A percentile compares a stretch with the other conserved stretches of the same genome.
These are phyloP conservation scores for Ostrea edulis DNA, from an alignment of 1,140 invertebrate species.

Conservation along the genomic window DNA sequence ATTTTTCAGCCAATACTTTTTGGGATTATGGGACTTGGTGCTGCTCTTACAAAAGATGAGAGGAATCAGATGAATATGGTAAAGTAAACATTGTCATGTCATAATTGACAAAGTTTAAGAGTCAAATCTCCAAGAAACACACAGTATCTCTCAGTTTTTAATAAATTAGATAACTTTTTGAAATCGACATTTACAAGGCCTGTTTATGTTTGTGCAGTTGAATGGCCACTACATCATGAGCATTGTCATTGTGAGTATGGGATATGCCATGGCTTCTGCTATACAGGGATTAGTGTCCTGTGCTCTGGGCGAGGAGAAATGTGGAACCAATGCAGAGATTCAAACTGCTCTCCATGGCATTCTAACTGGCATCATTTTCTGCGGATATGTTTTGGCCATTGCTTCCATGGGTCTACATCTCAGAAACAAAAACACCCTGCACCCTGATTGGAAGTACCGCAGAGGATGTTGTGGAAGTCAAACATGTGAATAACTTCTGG, in stretches of 20 bases:
- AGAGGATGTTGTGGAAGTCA: background rate
- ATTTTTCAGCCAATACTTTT: background rate
- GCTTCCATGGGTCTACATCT: background rate
- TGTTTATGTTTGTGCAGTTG: background rate
- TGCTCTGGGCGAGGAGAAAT: background rate
- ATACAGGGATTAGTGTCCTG: background rate
- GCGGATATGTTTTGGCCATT: background rate
- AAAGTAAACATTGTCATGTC: background rate
- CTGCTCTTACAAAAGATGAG: background rate
- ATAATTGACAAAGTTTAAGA: background rate
- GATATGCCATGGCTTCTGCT: background rate
- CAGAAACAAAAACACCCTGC: background rate
- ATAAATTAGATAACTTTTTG: background rate
- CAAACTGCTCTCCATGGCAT: background rate
- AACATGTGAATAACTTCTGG: background rate
- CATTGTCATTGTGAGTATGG: background rate
- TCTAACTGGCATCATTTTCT: background rate
- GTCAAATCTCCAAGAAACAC: background rate
- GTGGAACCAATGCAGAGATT: background rate
- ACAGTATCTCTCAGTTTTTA: background rate
- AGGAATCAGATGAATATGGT: background rate
- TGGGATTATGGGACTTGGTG: background rate
- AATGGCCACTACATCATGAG: background rate
- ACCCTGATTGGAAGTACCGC: background rate
- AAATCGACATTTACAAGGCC: background rate